phyloP scores from a whole-genome alignment of 1,140 invertebrate species.

The Diorhabda elongata region DNA sequence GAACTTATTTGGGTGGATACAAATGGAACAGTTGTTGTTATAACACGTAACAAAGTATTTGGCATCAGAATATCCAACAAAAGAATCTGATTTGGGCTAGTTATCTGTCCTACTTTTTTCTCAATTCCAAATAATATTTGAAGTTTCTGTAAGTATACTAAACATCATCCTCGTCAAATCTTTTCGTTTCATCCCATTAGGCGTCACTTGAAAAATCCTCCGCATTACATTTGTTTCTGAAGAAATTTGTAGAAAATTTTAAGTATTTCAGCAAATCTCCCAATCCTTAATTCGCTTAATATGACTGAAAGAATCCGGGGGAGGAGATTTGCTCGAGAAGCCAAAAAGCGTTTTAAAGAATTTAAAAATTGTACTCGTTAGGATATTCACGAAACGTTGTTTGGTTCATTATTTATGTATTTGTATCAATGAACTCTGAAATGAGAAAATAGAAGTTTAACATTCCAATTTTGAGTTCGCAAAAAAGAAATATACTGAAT shows the following conservation, averaged over 20 bases:
- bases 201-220: conserved; percentile 15
- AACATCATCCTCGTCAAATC: neutral
- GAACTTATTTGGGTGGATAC: too few species aligned
- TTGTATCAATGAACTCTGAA: too few species aligned
- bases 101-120: too few species aligned
- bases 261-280: conserved; percentile 16
- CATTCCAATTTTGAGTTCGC: too few species aligned
- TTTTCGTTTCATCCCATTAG: conserved; percentile 12
- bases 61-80: too few species aligned
- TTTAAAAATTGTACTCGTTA: conserved; percentile 30
- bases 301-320: conserved; percentile 24
- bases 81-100: too few species aligned
- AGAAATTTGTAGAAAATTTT: conserved; percentile 15
- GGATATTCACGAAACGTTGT: neutral
- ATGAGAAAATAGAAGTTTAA: too few species aligned
- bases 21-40: too few species aligned
- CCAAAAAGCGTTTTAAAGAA: conserved; percentile 33
- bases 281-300: conserved; percentile 33
- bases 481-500: too few species aligned
- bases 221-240: conserved; percentile 20
- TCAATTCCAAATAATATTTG: too few species aligned
- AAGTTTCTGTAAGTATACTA: too few species aligned
- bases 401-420: conserved; percentile 4
- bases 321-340: conserved; percentile 33
- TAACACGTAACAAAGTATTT: too few species aligned